These are phyloP conservation scores for Acrossocheilus wenchowensis DNA, from an alignment of 2,797 vertebrate species.

Conservation along the genomic window DNA sequence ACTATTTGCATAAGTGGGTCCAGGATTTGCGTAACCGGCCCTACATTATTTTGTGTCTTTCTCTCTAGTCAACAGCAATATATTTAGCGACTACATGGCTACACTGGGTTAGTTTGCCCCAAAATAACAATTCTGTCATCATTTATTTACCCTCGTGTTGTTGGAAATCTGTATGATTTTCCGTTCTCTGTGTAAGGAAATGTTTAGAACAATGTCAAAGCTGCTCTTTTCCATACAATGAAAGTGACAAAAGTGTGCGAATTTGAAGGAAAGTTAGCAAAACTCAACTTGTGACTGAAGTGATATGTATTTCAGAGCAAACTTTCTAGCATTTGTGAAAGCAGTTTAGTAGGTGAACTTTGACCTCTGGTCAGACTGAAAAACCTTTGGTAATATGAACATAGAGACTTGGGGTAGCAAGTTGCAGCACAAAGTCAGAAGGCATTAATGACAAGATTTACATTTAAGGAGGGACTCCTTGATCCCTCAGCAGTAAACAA, in stretches of 20 bases:
- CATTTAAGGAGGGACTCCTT: neutral
- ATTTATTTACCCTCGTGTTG: neutral
- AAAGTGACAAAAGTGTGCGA: neutral
- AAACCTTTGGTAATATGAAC: neutral
- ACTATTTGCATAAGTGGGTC: constrained; percentile 17
- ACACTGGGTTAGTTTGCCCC: neutral
- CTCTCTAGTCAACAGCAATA: neutral
- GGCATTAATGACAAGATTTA: neutral
- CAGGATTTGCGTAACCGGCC: neutral
- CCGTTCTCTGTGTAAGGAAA: neutral
- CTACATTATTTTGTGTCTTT: neutral
- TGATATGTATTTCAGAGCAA: neutral
- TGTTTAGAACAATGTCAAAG: neutral
- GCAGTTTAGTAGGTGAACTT: neutral
- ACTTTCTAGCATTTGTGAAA: neutral
- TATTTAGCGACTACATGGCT: constrained; percentile 18
- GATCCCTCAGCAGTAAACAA: neutral
- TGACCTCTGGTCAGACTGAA: neutral
- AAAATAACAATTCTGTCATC: neutral
- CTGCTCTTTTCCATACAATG: neutral
- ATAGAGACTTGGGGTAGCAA: neutral
- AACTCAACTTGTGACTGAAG: neutral
- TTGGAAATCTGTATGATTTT: neutral
- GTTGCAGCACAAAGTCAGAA: neutral
- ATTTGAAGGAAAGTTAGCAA: neutral